Conservation (phyloP, 1,140 invertebrate genomes). For the Mya arenaria region DNA sequence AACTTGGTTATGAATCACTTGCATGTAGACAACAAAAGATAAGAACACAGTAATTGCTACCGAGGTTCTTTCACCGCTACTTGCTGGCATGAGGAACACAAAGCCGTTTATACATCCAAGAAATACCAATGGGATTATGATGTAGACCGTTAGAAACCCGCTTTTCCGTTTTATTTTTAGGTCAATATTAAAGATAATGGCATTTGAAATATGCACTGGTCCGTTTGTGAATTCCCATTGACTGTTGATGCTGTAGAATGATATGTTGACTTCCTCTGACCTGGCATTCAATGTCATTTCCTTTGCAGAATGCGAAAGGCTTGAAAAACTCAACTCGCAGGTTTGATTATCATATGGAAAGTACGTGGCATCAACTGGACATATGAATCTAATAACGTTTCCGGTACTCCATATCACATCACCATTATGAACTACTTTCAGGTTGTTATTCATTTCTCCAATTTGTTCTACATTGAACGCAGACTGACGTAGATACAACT, state of each 20-base stretch:
- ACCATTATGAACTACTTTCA: slow-evolving; percentile 6
- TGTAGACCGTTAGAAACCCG: slow-evolving; percentile 82
- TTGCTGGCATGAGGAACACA: slow-evolving; percentile 84
- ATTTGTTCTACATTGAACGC: slow-evolving; percentile 1
- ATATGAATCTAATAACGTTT: slow-evolving; percentile 1
- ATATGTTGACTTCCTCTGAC: background rate
- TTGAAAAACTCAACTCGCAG: slow-evolving; percentile 6
- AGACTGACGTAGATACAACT: slow-evolving; percentile 15
- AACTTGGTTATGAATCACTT: slow-evolving; percentile 83
- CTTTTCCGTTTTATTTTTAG: background rate
- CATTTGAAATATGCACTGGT: background rate
- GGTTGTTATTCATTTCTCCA: background rate
- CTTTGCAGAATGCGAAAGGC: background rate
- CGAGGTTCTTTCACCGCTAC: slow-evolving; percentile 84
- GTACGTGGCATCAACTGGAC: slow-evolving; percentile 33
- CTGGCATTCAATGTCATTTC: background rate
- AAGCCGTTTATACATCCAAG: slow-evolving; percentile 83
- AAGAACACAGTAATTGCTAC: slow-evolving; percentile 84
- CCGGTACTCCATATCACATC: background rate
- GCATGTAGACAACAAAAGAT: slow-evolving; percentile 84
- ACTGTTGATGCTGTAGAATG: background rate
- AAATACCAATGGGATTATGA: slow-evolving; percentile 84
- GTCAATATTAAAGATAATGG: background rate
- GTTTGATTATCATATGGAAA: slow-evolving; percentile 37
- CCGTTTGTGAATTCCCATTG: slow-evolving; percentile 8